A percentile compares a stretch with the other conserved stretches of the same genome.
phyloP scores from a whole-genome alignment of 2,888 invertebrate genomes.

The Caenorhabditis sulstoni region DNA sequence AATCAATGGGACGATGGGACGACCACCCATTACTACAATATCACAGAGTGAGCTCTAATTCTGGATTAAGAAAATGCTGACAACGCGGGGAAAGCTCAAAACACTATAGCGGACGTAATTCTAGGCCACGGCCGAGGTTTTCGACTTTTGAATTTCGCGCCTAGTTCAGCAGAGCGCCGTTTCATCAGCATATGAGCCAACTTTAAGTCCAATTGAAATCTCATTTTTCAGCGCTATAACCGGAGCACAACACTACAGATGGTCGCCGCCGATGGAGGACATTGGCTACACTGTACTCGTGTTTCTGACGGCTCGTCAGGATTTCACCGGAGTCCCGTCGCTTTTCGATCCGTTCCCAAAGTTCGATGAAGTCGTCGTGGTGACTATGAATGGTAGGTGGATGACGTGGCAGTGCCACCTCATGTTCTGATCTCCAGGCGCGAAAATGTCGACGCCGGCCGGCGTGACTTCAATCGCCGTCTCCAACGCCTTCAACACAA shows the following conservation, averaged over 20 bases:
- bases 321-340: slow-evolving; percentile 46
- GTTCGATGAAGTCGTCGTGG: slow-evolving; percentile 48
- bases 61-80: too few relatives aligned
- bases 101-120: too few relatives aligned
- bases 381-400: slow-evolving; percentile 36
- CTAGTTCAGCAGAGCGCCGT: too few relatives aligned
- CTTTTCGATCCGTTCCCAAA: slow-evolving; percentile 41
- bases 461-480: slow-evolving; percentile 24
- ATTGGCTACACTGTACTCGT: slow-evolving; percentile 46
- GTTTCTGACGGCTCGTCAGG: slow-evolving; percentile 43
- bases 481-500: slow-evolving; percentile 27
- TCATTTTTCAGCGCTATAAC: slow-evolving; percentile 38
- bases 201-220: too few relatives aligned
- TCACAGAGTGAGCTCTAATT: slow-evolving; percentile 52
- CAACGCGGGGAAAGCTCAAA: too few relatives aligned
- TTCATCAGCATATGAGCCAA: too few relatives aligned
- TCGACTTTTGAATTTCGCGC: too few relatives aligned
- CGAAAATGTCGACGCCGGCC: slow-evolving; percentile 25
- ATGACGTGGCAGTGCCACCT: background rate
- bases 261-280: slow-evolving; percentile 34
- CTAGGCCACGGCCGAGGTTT: too few relatives aligned
- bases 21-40: slow-evolving; percentile 41
- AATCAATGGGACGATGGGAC: slow-evolving; percentile 44
- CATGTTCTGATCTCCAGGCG: slow-evolving; percentile 13
- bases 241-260: slow-evolving; percentile 30